Evolutionary conservation across 2,113 vertebrate genomes (phyloP).

Genomic region (Bos javanicus): DNA sequence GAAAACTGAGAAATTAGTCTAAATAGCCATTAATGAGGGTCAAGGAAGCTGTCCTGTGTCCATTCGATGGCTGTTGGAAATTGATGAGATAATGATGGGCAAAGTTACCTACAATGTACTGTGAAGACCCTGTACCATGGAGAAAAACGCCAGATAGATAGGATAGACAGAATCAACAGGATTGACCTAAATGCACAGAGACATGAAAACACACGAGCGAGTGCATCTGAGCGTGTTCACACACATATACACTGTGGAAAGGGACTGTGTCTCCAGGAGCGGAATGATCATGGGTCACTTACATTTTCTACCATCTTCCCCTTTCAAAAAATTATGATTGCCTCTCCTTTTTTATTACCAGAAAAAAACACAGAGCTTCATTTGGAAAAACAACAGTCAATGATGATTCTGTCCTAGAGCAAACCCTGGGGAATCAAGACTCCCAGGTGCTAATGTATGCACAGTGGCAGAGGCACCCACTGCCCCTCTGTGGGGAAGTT

Average conservation of each 20-base stretch:
- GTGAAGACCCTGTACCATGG: not conserved
- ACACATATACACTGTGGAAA: not conserved
- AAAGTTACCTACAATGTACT: not conserved
- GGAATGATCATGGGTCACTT: not conserved
- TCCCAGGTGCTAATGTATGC: accelerated
- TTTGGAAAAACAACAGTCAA: not conserved
- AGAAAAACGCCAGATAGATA: not conserved
- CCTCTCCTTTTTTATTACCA: not conserved
- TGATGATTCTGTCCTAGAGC: not conserved
- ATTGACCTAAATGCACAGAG: not conserved
- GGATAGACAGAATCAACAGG: not conserved
- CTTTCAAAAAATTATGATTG: not conserved
- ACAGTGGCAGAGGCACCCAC: not conserved
- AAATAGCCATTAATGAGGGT: not conserved
- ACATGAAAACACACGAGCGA: not conserved
- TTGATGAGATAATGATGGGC: not conserved
- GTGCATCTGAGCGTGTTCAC: not conserved
- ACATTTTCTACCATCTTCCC: not conserved
- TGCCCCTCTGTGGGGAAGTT: not conserved
- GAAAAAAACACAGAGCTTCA: not conserved
- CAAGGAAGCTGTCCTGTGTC: not conserved
- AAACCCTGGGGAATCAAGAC: not conserved
- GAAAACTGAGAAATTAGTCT: not conserved
- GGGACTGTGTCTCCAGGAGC: not conserved
- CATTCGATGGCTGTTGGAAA: not conserved